phyloP scores from a whole-genome alignment of 2,888 invertebrate species.

The Ischnura elegans region DNA sequence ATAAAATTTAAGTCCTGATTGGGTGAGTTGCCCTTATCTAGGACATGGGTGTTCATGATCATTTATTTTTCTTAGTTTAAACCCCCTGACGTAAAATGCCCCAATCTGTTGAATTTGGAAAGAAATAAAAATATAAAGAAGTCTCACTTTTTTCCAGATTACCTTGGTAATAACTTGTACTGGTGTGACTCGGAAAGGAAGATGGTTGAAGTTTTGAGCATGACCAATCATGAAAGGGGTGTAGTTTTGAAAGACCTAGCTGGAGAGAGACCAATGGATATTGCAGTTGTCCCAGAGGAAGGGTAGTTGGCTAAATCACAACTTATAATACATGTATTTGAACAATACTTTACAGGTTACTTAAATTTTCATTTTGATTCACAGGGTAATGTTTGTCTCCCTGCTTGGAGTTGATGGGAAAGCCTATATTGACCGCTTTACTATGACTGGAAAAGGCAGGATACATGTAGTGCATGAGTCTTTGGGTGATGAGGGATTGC shows the following conservation, averaged over 20 bases:
- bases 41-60: too few species aligned
- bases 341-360: neutral
- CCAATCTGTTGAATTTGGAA: too few species aligned
- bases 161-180: constrained; percentile 86
- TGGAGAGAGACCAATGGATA: constrained; percentile 83
- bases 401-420: constrained; percentile 69
- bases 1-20: too few species aligned
- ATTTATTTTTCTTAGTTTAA: too few species aligned
- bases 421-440: constrained; percentile 84
- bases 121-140: constrained; percentile 75
- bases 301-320: constrained; percentile 79
- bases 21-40: too few species aligned
- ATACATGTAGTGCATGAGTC: constrained; percentile 77
- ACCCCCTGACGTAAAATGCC: too few species aligned
- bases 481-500: constrained; percentile 70
- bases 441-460: constrained; percentile 83
- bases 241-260: constrained; percentile 81
- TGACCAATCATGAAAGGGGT: constrained; percentile 81
- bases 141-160: constrained; percentile 80
- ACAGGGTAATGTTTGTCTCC: constrained; percentile 85
- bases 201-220: constrained; percentile 84
- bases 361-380: constrained; percentile 70
- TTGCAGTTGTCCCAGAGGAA: constrained; percentile 84
- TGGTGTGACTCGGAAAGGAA: constrained; percentile 84
- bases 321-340: neutral